phyloP scores from a whole-genome alignment of 2,797 vertebrate species.

The Chrysocyon brachyurus region DNA sequence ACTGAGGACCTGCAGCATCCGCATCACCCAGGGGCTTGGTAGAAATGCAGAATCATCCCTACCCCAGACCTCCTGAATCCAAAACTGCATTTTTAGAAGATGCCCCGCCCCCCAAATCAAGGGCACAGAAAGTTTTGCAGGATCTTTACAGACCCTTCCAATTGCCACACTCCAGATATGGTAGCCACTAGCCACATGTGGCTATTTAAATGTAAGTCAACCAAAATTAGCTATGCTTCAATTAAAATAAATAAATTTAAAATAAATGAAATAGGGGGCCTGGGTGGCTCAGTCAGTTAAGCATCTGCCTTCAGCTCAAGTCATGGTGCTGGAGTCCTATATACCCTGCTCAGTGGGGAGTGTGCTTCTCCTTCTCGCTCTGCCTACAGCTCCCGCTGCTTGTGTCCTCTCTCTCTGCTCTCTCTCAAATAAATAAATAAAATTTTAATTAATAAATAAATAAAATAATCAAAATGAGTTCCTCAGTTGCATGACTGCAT shows the following conservation, averaged over 20 bases:
- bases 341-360: no score
- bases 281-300: no score
- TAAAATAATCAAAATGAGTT: not conserved
- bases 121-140: not conserved
- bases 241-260: not conserved
- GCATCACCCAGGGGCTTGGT: not conserved
- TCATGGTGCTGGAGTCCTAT: no score
- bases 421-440: not conserved
- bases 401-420: no score
- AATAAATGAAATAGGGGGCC: not conserved
- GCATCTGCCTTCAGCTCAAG: no score
- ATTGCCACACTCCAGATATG: not conserved
- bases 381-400: no score
- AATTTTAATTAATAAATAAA: not conserved
- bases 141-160: not conserved
- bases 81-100: not conserved
- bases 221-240: not conserved
- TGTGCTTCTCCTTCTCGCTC: no score
- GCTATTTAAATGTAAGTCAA: not conserved
- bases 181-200: not conserved
- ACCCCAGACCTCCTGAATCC: not conserved
- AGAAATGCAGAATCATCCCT: not conserved
- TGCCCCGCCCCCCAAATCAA: not conserved
- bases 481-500: not conserved
- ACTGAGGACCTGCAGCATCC: fast-evolving